These are phyloP conservation scores for Bufotes viridis DNA, from an alignment of 2,797 vertebrate species.

Conservation along the genomic window DNA sequence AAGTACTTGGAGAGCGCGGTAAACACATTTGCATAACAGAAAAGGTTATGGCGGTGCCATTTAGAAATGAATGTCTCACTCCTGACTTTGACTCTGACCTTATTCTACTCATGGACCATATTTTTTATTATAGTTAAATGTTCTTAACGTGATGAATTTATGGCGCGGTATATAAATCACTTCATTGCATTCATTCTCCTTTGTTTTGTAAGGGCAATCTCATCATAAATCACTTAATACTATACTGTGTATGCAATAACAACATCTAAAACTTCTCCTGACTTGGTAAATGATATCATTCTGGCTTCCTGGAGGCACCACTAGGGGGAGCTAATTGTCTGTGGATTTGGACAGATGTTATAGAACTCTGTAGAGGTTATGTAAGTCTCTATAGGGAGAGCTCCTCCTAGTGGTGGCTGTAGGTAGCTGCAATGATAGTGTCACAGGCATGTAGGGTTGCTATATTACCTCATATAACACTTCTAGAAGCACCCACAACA, in stretches of 20 bases:
- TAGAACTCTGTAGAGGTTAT: not conserved
- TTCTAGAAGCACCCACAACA: too few relatives aligned
- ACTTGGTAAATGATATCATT: not conserved
- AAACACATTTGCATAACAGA: not conserved
- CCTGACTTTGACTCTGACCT: slow-evolving; percentile 40
- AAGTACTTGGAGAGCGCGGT: not conserved
- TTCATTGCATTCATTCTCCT: slow-evolving; percentile 6
- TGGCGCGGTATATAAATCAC: slow-evolving; percentile 30
- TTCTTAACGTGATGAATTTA: slow-evolving; percentile 27
- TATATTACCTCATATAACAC: too few relatives aligned
- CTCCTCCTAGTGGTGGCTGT: not conserved
- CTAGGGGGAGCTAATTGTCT: not conserved
- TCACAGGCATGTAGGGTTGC: not conserved
- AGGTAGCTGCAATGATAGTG: not conserved
- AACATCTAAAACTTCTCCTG: not conserved
- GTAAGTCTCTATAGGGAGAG: not conserved
- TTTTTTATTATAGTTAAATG: slow-evolving; percentile 29
- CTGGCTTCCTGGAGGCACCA: not conserved
- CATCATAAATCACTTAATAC: not conserved
- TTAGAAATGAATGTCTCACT: not conserved
- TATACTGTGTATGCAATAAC: not conserved
- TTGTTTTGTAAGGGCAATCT: slow-evolving; percentile 34
- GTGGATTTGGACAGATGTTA: not conserved
- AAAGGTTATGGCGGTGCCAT: not conserved
- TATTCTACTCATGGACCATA: slow-evolving; percentile 22